These are phyloP conservation scores for Euschistus heros DNA, from an alignment of 1,140 invertebrate species.

Conservation along the genomic window DNA sequence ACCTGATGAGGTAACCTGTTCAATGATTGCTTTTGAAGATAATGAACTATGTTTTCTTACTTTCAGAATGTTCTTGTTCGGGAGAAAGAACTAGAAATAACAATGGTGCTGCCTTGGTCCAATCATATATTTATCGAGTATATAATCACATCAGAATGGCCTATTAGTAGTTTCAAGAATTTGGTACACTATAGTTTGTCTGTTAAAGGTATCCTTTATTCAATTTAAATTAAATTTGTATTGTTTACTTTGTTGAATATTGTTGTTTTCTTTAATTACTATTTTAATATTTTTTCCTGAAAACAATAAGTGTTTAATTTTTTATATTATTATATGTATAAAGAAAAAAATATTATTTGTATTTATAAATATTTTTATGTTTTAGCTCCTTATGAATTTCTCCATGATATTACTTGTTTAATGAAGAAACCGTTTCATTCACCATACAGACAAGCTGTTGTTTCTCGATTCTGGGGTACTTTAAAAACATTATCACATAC, in stretches of 20 bases:
- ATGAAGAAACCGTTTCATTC: conserved; percentile 57
- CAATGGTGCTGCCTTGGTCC: conserved; percentile 61
- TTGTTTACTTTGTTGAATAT: background rate
- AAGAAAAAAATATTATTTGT: background rate
- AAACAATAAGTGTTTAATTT: too few relatives aligned
- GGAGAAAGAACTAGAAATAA: conserved; percentile 53
- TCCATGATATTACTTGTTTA: conserved; percentile 65
- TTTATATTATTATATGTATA: conserved; percentile 16
- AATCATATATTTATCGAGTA: conserved; percentile 64
- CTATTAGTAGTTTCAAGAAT: conserved; percentile 39
- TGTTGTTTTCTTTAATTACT: too few relatives aligned
- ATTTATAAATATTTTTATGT: conserved; percentile 23
- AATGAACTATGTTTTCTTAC: background rate
- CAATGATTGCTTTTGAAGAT: too few relatives aligned
- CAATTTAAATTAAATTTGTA: background rate
- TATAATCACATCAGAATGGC: conserved; percentile 49
- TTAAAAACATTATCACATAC: conserved; percentile 53
- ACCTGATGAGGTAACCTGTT: too few relatives aligned
- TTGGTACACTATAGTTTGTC: conserved; percentile 46
- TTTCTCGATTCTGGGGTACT: conserved; percentile 57
- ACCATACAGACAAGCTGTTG: conserved; percentile 54
- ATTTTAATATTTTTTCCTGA: background rate
- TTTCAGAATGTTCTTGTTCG: conserved; percentile 40
- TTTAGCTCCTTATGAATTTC: conserved; percentile 64
- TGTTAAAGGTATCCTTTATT: conserved; percentile 42